Evolutionary conservation across 2,888 invertebrate species (phyloP), one percentile per base, ranked within the genome.

Genomic region (Nemotelus nigrinus): DNA sequence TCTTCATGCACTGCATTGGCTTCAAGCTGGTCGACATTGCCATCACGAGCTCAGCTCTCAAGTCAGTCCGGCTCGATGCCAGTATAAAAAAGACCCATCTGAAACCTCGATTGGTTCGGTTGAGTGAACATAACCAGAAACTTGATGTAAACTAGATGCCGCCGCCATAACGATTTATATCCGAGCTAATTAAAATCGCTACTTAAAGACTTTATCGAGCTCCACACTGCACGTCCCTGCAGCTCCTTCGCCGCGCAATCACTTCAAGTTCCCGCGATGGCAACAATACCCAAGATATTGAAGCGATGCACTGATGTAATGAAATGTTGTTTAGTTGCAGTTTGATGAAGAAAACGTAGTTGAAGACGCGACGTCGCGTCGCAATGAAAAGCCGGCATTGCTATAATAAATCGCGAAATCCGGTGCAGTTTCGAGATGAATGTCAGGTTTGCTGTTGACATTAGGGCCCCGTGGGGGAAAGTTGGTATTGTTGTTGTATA

Each of bases 121-220:
- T 63, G 74, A 74, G 63, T 60, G 63, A 74, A 74, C 74, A 74
- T 74, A 74, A 74, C 63, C 74, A 74, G 74, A 74, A 63, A 63
- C 74, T 74, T 63, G 74, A 74, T 74, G 74, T 74, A 63, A 74
- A 74, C 60, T 60, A 74, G 60, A 74, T 74, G 74, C 74, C 74
- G 74, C 74, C 74, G 74, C 63, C 63, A 57, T 74, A 63, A 74
- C 74, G 74, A 74, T 74, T 74, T 63, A 74, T 74, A 74, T 60
- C 48, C 74, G 74, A 74, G 74, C 74, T 74, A 74, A 74, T 74
- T 74, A 74, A 74, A 74, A 74, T 74, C 63, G 74, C 74, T 74
- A 74, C 74, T 74, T 50, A 63, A 70, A 70, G 74, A 74, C 74
- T 74, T 74, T 63, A 63, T 74, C 48, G 74, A 48, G 72, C 41